These are phyloP conservation scores for Orthosia cruda DNA, from an alignment of 2,888 invertebrate species.

Conservation along the genomic window DNA sequence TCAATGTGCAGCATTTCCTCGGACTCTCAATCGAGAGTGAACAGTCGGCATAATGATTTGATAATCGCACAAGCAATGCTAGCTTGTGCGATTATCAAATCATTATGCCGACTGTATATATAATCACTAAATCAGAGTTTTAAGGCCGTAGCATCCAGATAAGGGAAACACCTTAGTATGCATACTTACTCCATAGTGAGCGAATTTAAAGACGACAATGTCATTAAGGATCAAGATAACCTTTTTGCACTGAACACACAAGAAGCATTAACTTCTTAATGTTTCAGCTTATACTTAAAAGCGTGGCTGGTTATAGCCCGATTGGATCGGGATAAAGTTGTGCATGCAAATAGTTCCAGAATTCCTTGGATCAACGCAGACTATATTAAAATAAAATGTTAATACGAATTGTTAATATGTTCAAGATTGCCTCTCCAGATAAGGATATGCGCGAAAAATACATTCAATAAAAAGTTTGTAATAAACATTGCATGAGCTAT, in stretches of 20 bases:
- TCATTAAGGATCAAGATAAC: slow-evolving; percentile 55
- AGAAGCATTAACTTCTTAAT: slow-evolving; percentile 50
- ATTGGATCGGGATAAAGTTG: slow-evolving; percentile 52
- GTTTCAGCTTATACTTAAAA: slow-evolving; percentile 52
- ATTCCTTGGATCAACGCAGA: slow-evolving; percentile 32
- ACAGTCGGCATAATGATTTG: neutral
- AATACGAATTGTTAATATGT: slow-evolving; percentile 29
- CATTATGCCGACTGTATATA: too few relatives aligned
- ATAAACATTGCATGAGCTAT: slow-evolving; percentile 46
- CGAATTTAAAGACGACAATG: slow-evolving; percentile 43
- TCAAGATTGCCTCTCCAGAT: slow-evolving; percentile 41
- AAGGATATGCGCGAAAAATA: slow-evolving; percentile 35
- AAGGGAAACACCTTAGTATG: neutral
- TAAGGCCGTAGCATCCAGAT: slow-evolving; percentile 11
- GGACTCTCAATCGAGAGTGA: too few relatives aligned
- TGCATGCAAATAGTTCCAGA: slow-evolving; percentile 60
- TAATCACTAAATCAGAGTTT: neutral
- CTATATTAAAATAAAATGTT: slow-evolving; percentile 33
- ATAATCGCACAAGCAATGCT: neutral
- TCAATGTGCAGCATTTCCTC: too few relatives aligned
- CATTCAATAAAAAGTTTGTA: slow-evolving; percentile 28
- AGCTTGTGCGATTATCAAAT: too few relatives aligned
- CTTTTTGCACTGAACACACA: slow-evolving; percentile 28
- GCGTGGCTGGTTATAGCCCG: slow-evolving; percentile 46
- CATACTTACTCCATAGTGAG: slow-evolving; percentile 16